Conservation (phyloP, 2,113 vertebrate species). For the Mormyrus lacerda region DNA sequence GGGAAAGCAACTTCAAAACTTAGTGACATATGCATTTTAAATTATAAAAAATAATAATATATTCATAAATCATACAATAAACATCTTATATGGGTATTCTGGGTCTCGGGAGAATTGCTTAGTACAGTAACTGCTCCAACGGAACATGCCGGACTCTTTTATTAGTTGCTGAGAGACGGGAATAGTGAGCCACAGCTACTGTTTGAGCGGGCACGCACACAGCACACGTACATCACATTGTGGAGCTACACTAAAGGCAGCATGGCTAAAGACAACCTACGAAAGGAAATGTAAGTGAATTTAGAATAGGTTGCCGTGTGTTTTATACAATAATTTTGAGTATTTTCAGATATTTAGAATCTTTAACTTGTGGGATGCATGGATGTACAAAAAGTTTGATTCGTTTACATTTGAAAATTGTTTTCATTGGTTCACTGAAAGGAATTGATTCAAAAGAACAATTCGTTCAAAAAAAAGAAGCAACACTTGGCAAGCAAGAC, state of each 20-base stretch:
- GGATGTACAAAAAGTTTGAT: neutral
- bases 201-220: neutral
- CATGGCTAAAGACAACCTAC: neutral
- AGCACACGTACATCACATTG: neutral
- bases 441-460: neutral
- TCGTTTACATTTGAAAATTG: neutral
- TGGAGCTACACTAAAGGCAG: neutral
- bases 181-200: neutral
- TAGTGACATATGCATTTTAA: neutral
- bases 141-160: neutral
- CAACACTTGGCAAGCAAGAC: neutral
- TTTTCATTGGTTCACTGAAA: neutral
- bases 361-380: neutral
- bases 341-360: neutral
- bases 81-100: neutral
- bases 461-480: neutral
- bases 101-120: neutral
- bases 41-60: neutral
- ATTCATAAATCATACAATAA: neutral
- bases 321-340: neutral
- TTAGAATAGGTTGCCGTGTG: neutral
- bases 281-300: neutral
- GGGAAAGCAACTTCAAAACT: neutral
- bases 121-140: neutral
- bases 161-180: neutral